Percentiles rank a stretch among this genome's conserved stretches.
These are phyloP conservation scores for Digitonthophagus gazella DNA, from an alignment of 2,888 invertebrate species.

Conservation along the genomic window DNA sequence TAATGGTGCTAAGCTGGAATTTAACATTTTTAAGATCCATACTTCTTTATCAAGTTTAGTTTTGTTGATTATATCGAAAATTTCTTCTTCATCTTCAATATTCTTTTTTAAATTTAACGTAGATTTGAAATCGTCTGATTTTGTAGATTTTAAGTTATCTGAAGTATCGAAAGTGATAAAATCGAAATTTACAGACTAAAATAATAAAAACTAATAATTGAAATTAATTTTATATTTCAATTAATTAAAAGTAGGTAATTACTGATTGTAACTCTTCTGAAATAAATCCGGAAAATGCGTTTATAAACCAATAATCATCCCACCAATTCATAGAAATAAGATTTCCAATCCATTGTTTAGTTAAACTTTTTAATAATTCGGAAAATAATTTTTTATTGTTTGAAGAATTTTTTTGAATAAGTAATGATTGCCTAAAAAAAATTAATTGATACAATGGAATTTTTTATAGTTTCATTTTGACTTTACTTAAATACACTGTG, in stretches of 20 bases:
- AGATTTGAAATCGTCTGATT: constrained; percentile 56
- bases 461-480: too few relatives aligned
- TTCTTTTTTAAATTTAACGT: constrained; percentile 57
- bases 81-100: constrained; percentile 57
- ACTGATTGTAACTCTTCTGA: not conserved
- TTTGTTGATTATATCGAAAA: constrained; percentile 60
- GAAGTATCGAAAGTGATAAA: constrained; percentile 55
- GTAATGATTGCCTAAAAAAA: too few relatives aligned
- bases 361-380: too few relatives aligned
- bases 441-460: too few relatives aligned
- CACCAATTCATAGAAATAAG: constrained; percentile 69
- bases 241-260: too few relatives aligned
- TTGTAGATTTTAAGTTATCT: constrained; percentile 58
- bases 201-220: constrained; percentile 22
- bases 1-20: constrained; percentile 55
- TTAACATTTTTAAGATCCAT: constrained; percentile 60
- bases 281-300: constrained; percentile 67
- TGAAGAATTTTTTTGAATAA: too few relatives aligned
- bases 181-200: constrained; percentile 58
- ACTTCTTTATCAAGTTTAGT: constrained; percentile 51
- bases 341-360: constrained; percentile 78
- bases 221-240: not conserved
- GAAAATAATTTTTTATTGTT: too few relatives aligned
- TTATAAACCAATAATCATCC: constrained; percentile 70
- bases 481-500: too few relatives aligned